Conservation (phyloP, 2,113 vertebrate genomes). For the Percina caprodes region DNA sequence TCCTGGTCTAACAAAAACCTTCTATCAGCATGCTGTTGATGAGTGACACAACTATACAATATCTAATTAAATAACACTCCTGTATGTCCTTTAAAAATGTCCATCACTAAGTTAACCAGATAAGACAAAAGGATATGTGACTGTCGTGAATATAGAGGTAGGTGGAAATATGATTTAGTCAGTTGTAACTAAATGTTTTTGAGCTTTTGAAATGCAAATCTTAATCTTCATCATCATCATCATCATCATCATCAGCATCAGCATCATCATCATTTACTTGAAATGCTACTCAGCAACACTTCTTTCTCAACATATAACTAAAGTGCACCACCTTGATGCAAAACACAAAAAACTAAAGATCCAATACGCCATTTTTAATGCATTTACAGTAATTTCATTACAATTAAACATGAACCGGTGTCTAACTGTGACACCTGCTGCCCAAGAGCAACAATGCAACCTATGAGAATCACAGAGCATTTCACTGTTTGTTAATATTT, state of each 20-base stretch:
- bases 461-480: background rate
- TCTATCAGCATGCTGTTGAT: background rate
- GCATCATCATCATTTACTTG: background rate
- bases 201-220: background rate
- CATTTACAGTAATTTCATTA: background rate
- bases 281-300: background rate
- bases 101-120: background rate
- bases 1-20: background rate
- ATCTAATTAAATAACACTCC: background rate
- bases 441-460: conserved; percentile 29
- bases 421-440: conserved; percentile 59
- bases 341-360: background rate
- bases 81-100: background rate
- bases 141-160: background rate
- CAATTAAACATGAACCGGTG: conserved; percentile 15
- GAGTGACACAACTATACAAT: background rate
- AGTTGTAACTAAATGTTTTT: background rate
- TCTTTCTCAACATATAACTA: background rate
- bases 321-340: background rate
- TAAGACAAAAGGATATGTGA: background rate
- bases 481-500: background rate
- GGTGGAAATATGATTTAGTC: background rate
- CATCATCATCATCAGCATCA: no score
- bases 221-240: background rate
- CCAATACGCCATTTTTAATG: background rate